Percentiles rank a stretch among this genome's conserved stretches.
phyloP scores from a whole-genome alignment of 2,797 vertebrate species.

The Pipistrellus nathusii region DNA sequence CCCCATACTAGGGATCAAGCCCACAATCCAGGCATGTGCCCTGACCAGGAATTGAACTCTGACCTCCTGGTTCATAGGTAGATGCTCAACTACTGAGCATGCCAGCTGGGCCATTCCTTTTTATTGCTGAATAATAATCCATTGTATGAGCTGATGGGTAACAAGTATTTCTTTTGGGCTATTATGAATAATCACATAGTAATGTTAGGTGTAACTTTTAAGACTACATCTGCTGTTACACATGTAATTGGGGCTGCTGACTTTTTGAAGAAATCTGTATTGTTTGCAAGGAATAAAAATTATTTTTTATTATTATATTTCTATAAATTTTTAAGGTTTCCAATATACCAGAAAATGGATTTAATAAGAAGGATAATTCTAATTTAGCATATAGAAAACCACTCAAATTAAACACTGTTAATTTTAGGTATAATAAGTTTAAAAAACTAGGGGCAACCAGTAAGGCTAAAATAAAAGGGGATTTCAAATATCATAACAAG shows the following conservation, averaged over 20 bases:
- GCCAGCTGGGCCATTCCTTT: no score
- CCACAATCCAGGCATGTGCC: no score
- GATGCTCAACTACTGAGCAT: no score
- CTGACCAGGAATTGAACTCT: no score
- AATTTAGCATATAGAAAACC: background rate
- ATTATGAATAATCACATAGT: slow-evolving; percentile 17
- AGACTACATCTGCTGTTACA: slow-evolving; percentile 21
- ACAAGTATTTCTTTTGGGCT: background rate
- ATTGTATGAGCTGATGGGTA: background rate
- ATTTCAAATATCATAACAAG: slow-evolving; percentile 39
- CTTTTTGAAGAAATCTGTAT: slow-evolving; percentile 47
- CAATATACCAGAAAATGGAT: background rate
- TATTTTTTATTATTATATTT: slow-evolving; percentile 28
- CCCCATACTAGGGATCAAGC: no score
- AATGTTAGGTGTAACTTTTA: background rate
- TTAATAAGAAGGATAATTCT: slow-evolving; percentile 41
- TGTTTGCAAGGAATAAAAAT: slow-evolving; percentile 47
- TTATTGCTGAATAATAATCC: background rate
- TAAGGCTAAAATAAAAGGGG: slow-evolving; percentile 56
- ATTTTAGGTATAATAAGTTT: background rate
- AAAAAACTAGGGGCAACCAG: slow-evolving; percentile 26
- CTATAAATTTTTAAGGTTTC: slow-evolving; percentile 11
- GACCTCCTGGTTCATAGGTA: no score
- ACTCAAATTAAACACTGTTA: slow-evolving; percentile 36
- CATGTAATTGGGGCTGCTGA: background rate